Evolutionary conservation across 1,140 invertebrate genomes (phyloP).

Genomic region (Chelonus insularis): DNA sequence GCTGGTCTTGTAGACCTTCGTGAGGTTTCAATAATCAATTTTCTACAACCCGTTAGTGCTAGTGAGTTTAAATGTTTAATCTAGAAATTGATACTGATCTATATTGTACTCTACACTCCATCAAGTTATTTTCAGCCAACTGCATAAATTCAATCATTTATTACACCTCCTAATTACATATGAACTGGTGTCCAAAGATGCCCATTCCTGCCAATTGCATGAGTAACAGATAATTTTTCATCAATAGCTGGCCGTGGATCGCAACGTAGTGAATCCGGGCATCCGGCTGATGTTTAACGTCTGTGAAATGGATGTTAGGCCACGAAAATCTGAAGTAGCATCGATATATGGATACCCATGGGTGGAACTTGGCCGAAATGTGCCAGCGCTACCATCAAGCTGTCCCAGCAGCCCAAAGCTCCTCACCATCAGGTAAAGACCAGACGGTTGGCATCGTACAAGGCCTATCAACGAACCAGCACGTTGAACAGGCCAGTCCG

Average conservation of each 20-base stretch:
- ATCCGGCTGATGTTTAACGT: slow-evolving; percentile 39
- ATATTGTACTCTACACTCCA: background rate
- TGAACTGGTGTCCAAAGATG: too few relatives aligned
- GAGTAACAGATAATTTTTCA: too few relatives aligned
- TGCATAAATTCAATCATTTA: too few relatives aligned
- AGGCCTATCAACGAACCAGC: slow-evolving; percentile 47
- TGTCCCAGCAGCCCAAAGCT: slow-evolving; percentile 49
- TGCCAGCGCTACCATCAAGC: slow-evolving; percentile 61
- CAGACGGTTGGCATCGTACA: slow-evolving; percentile 48
- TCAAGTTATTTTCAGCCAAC: too few relatives aligned
- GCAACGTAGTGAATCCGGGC: slow-evolving; percentile 33
- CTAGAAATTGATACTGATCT: slow-evolving; percentile 2
- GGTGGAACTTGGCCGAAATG: slow-evolving; percentile 62
- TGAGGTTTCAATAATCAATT: slow-evolving; percentile 10
- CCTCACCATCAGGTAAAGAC: slow-evolving; percentile 52
- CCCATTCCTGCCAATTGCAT: too few relatives aligned
- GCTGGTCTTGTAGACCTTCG: background rate
- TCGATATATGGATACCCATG: slow-evolving; percentile 62
- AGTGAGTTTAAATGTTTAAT: slow-evolving; percentile 10
- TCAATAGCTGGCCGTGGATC: too few relatives aligned
- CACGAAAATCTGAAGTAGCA: slow-evolving; percentile 50
- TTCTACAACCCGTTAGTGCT: background rate
- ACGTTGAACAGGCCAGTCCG: slow-evolving; percentile 53
- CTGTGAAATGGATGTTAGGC: slow-evolving; percentile 58
- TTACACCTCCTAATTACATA: too few relatives aligned